A percentile compares a stretch with the other conserved stretches of the same genome.
These are phyloP conservation scores for Polyommatus iphigenia DNA, from an alignment of 2,888 invertebrate species.

Conservation along the genomic window DNA sequence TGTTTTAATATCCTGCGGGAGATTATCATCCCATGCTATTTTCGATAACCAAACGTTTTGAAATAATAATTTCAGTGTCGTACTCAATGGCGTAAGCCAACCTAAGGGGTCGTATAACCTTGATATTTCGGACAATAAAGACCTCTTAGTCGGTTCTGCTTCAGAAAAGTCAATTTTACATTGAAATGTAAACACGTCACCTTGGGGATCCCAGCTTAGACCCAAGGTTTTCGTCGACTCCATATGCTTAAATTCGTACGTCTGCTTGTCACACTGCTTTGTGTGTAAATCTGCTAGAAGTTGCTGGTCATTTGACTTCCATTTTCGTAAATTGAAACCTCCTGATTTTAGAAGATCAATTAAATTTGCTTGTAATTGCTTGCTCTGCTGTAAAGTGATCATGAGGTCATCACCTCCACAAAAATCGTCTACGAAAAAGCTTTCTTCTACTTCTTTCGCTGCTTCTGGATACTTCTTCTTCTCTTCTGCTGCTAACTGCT, in stretches of 20 bases:
- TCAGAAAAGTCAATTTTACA: neutral
- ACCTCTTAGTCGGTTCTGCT: neutral
- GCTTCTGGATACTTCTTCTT: slow-evolving; percentile 30
- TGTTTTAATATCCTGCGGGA: neutral
- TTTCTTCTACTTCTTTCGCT: slow-evolving; percentile 29
- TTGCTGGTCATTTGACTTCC: too few species aligned
- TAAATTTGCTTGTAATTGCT: too few species aligned
- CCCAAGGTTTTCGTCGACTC: slow-evolving; percentile 36
- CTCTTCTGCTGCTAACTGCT: too few species aligned
- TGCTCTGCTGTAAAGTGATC: slow-evolving; percentile 8
- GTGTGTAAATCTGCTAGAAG: too few species aligned
- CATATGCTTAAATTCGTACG: slow-evolving; percentile 26
- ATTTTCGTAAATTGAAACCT: too few species aligned
- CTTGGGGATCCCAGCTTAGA: slow-evolving; percentile 32
- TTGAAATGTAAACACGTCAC: slow-evolving; percentile 33
- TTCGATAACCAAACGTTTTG: neutral
- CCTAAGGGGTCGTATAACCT: neutral
- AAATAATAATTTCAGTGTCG: neutral
- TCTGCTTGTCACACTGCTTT: too few species aligned
- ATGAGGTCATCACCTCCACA: slow-evolving; percentile 21
- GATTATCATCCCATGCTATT: slow-evolving; percentile 7
- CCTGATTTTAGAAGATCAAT: too few species aligned
- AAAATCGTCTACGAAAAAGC: slow-evolving; percentile 33
- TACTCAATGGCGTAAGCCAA: neutral
- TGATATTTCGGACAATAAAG: slow-evolving; percentile 16